Base-by-base conservation (phyloP, 2,888 invertebrate genomes). In the Cheilosia vernalis region DNA sequence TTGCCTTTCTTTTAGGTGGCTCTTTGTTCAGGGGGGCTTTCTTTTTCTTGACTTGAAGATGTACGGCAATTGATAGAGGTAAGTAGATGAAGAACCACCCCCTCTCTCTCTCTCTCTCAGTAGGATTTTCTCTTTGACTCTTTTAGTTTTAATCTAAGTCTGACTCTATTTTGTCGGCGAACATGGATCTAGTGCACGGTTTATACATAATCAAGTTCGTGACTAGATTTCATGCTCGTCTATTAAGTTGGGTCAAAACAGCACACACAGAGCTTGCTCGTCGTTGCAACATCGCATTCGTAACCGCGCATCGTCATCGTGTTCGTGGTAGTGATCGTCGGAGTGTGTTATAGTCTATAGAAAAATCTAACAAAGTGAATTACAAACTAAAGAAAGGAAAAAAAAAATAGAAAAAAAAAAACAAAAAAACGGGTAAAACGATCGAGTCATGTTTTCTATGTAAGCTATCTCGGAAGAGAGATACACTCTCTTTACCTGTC, bases 191-290 rank as follows among this genome's bases (percentile, higher is more conserved):
- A 91, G 92, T 92, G 91, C 92, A 92, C 92, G 92, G 92, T 92
- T 91, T 91, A 89, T 90, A 91, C 91, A 92, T 91, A 91, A 91
- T 92, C 90, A 92, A 92, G 91, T 92, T 92, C 92, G 92, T 92
- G 92, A 92, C 92, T 92, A 92, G 92, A 92, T 92, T 92, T 92
- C 92, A 92, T 92, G 92, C 92, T 92, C 92, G 92, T 92, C 92
- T 92, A 92, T 92, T 92, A 92, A 92, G 91, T 92, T 92, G 92
- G 91, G 92, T 92, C 91, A 91, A 91, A 89, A 91, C 91, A 90
- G 89, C 90, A 87, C 69, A 86, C 64, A 87, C 56, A 55, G 56
- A 67, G 66, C 70, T 69, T 61, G 42, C 42, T 61, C 44, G 42
- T 74, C 30, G n/a, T 76, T 13, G 42, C 19, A 49, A 9, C 49